Conservation (phyloP, 2,797 vertebrate genomes). For the Typhlichthys subterraneus region DNA sequence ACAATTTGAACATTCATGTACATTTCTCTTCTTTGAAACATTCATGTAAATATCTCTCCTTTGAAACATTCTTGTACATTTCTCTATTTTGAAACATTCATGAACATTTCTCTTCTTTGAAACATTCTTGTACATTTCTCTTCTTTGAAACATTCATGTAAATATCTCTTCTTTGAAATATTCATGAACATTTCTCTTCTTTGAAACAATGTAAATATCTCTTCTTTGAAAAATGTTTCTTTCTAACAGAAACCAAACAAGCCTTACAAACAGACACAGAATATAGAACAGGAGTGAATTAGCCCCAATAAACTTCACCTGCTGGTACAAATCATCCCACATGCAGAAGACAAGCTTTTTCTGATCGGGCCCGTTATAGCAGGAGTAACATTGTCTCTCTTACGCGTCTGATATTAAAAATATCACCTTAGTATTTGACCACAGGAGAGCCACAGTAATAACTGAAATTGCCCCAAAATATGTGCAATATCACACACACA, state of each 20-base stretch:
- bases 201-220: too few species aligned
- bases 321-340: neutral
- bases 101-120: too few species aligned
- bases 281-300: neutral
- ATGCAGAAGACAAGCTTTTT: neutral
- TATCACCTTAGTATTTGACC: constrained; percentile 19
- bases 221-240: too few species aligned
- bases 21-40: too few species aligned
- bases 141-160: too few species aligned
- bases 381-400: constrained; percentile 1
- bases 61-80: too few species aligned
- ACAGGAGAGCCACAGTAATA: neutral
- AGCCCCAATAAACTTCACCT: neutral
- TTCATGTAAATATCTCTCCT: too few species aligned
- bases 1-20: too few species aligned
- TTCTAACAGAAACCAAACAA: neutral
- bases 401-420: constrained; percentile 31
- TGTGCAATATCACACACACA: constrained; percentile 26
- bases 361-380: neutral
- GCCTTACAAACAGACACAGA: neutral
- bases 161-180: too few species aligned
- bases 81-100: too few species aligned
- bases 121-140: too few species aligned
- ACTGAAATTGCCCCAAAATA: neutral
- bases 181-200: too few species aligned